phyloP scores from a whole-genome alignment of 2,113 vertebrate genomes.

The Synchiropus splendidus region DNA sequence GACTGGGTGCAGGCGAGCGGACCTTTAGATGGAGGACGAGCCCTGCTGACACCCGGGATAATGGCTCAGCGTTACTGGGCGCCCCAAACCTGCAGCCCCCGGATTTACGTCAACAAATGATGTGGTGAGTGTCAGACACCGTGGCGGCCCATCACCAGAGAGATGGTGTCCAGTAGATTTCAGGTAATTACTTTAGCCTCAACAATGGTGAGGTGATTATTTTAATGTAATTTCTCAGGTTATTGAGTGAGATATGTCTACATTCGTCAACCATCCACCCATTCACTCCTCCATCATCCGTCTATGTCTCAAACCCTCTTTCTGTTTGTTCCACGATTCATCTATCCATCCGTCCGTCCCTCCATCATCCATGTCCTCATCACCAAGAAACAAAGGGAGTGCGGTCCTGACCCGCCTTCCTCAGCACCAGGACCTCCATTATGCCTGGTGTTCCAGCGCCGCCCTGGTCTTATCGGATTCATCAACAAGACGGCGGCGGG shows the following conservation, averaged over 20 bases:
- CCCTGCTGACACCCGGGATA: slow-evolving; percentile 66
- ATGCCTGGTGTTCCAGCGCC: slow-evolving; percentile 51
- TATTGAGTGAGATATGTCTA: too few species aligned
- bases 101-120: slow-evolving; percentile 66
- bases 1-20: slow-evolving; percentile 62
- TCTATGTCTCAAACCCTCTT: too few species aligned
- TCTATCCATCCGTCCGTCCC: too few species aligned
- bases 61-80: slow-evolving; percentile 54
- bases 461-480: slow-evolving; percentile 61
- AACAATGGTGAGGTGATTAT: too few species aligned
- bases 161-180: slow-evolving; percentile 29
- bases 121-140: slow-evolving; percentile 57
- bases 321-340: too few species aligned
- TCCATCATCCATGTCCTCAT: too few species aligned
- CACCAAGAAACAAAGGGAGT: slow-evolving; percentile 53
- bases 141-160: slow-evolving; percentile 38
- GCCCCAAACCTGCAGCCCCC: slow-evolving; percentile 41
- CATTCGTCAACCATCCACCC: too few species aligned
- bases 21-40: slow-evolving; percentile 65
- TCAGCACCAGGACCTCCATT: slow-evolving; percentile 62
- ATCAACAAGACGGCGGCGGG: slow-evolving; percentile 64
- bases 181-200: too few species aligned
- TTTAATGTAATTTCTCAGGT: too few species aligned
- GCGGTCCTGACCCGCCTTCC: slow-evolving; percentile 49
- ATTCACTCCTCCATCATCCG: too few species aligned